Percentiles rank a stretch among this genome's conserved stretches.
phyloP scores from a whole-genome alignment of 1,140 invertebrate genomes.

The Drosophila nikananu region DNA sequence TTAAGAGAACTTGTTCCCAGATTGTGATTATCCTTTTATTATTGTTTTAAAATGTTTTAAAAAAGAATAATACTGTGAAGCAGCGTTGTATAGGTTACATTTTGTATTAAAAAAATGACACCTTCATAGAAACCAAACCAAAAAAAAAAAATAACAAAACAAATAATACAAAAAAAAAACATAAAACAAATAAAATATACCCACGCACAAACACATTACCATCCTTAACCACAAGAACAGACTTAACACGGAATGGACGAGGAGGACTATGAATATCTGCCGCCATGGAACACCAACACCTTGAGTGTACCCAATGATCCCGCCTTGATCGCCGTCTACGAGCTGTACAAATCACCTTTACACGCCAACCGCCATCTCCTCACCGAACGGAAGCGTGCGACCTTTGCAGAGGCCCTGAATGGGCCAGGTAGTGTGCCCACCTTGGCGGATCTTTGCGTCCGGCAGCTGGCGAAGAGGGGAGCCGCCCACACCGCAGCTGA shows the following conservation, averaged over 20 bases:
- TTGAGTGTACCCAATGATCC: constrained; percentile 69
- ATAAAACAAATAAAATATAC: background rate
- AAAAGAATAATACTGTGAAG: background rate
- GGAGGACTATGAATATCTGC: constrained; percentile 34
- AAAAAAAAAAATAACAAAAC: background rate
- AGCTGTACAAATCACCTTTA: constrained; percentile 52
- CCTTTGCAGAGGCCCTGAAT: constrained; percentile 63
- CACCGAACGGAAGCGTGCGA: constrained; percentile 55
- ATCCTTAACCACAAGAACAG: background rate
- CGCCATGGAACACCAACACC: constrained; percentile 43
- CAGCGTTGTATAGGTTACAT: background rate
- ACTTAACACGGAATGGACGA: constrained; percentile 27
- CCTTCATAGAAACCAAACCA: background rate
- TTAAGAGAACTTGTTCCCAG: background rate
- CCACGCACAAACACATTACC: background rate
- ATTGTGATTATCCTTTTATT: background rate
- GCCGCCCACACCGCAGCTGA: constrained; percentile 16
- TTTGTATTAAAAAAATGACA: background rate
- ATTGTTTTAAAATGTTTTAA: no score
- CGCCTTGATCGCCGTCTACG: constrained; percentile 35
- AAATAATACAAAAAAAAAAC: background rate
- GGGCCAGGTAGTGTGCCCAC: constrained; percentile 57
- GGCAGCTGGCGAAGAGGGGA: constrained; percentile 48
- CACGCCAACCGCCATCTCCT: constrained; percentile 21
- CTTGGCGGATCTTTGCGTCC: constrained; percentile 57